Conservation (phyloP, 2,797 vertebrate genomes). For the Typhlichthys eigenmanni region DNA sequence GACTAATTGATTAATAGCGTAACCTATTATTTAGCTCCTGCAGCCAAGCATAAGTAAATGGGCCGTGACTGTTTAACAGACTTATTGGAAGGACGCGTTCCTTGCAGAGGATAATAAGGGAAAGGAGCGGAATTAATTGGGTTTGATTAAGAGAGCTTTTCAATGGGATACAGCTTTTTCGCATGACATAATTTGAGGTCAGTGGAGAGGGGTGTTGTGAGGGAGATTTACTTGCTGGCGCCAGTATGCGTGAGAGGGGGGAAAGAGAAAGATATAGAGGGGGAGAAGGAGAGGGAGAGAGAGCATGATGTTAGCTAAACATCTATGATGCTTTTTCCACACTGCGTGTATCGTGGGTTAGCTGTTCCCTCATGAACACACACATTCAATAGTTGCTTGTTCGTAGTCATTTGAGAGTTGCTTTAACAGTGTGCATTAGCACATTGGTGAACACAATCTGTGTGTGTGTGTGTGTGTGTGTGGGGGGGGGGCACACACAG, state of each 20-base stretch:
- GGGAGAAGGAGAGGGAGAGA: slow-evolving; percentile 1
- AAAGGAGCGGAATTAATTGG: slow-evolving; percentile 89
- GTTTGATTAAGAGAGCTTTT: slow-evolving; percentile 84
- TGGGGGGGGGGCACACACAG: no score
- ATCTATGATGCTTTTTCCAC: slow-evolving; percentile 43
- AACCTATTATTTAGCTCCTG: slow-evolving; percentile 78
- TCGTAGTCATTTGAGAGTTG: no score
- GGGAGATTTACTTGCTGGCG: slow-evolving; percentile 75
- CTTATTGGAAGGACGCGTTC: slow-evolving; percentile 76
- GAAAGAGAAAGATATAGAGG: slow-evolving; percentile 34
- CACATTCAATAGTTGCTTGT: no score
- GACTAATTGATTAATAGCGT: slow-evolving; percentile 84
- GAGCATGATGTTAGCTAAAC: background rate
- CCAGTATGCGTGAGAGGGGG: slow-evolving; percentile 60
- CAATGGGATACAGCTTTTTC: slow-evolving; percentile 83
- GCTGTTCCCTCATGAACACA: slow-evolving; percentile 17
- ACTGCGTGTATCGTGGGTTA: slow-evolving; percentile 50
- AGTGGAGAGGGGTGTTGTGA: slow-evolving; percentile 46
- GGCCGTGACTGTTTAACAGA: slow-evolving; percentile 75
- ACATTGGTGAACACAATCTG: background rate
- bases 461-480: no score
- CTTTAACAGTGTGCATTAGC: background rate
- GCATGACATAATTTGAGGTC: slow-evolving; percentile 87
- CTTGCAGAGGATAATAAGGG: slow-evolving; percentile 79
- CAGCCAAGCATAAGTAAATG: slow-evolving; percentile 64